These are phyloP conservation scores for Gopherus evgoodei DNA, from an alignment of 2,113 vertebrate species.

Conservation along the genomic window DNA sequence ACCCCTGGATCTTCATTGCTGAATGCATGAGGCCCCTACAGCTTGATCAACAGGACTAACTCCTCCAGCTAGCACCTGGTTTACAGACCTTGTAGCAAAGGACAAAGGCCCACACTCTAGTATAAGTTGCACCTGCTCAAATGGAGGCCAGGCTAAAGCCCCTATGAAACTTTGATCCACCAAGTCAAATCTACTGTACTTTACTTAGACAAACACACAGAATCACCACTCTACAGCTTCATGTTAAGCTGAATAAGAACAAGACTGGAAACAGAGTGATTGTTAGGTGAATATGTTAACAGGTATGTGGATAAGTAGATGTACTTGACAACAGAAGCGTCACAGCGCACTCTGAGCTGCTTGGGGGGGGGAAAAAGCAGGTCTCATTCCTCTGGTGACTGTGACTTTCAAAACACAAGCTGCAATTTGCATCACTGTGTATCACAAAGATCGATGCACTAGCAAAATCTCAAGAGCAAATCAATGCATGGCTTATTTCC, in stretches of 20 bases:
- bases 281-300: background rate
- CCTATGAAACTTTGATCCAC: background rate
- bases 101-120: background rate
- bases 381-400: background rate
- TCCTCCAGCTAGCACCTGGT: background rate
- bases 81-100: background rate
- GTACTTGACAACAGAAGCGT: background rate
- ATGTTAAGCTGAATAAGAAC: background rate
- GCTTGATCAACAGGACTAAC: background rate
- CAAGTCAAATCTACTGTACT: background rate
- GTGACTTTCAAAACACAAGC: background rate
- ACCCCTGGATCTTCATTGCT: background rate
- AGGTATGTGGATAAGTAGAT: background rate
- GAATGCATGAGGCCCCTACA: background rate
- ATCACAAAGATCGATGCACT: background rate
- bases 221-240: background rate
- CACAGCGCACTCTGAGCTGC: background rate
- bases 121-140: background rate
- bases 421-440: background rate
- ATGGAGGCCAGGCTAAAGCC: background rate
- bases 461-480: background rate
- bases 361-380: background rate
- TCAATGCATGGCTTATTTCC: background rate
- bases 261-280: background rate
- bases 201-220: background rate